Base-by-base conservation (phyloP, 2,113 vertebrate species). In the Daboia siamensis region DNA sequence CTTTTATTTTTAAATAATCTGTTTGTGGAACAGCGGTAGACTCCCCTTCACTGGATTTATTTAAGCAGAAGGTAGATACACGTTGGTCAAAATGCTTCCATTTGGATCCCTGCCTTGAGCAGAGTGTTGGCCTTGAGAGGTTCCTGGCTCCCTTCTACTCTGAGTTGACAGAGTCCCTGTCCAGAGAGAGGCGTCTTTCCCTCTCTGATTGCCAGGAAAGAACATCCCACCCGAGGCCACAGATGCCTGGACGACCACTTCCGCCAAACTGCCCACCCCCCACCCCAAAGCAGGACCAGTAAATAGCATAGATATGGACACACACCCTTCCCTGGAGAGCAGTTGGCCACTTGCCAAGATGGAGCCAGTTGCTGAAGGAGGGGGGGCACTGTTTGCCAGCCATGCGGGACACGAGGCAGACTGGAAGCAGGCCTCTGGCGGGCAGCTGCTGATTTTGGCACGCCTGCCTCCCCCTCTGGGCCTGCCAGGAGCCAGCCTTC, bases 401-500 rank as follows among this genome's bases (percentile, higher is more conserved):
- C 44, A 51, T 4, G 24, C 0, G 13, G 4, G 48, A 54, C 21
- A 54, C 21, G 88, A 46, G 39, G 59, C 7, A 7, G 57, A 6
- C 33, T 69, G 57, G 57, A 29, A 64, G 55, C 5, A 5, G 33
- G 74, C 64, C 33, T 69, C 46, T 17, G 69, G 87, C 87, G 23
- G 33, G 74, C 74, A 80, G 74, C 74, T 80, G 74, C 74, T 80
- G 74, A 44, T 80, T 80, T 44, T 80, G 74, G 33, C 74, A 80
- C 33, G 17, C 33, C 33, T 80, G 74, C 33, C 74, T 80, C 33
- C 33, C 64, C 29, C 33, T 80, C 17, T 1, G 17, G 17, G 0
- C 90, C 52, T 4, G 7, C 61, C 74, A 46, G 90, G 51, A 95
- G 94, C 54, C 92, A 88, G 95, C 93, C 93, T 51, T 91, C 87